A percentile compares a stretch with the other conserved stretches of the same genome.
These are phyloP conservation scores for Cephalopachus bancanus DNA, from an alignment of 2,797 vertebrate genomes.

Conservation along the genomic window DNA sequence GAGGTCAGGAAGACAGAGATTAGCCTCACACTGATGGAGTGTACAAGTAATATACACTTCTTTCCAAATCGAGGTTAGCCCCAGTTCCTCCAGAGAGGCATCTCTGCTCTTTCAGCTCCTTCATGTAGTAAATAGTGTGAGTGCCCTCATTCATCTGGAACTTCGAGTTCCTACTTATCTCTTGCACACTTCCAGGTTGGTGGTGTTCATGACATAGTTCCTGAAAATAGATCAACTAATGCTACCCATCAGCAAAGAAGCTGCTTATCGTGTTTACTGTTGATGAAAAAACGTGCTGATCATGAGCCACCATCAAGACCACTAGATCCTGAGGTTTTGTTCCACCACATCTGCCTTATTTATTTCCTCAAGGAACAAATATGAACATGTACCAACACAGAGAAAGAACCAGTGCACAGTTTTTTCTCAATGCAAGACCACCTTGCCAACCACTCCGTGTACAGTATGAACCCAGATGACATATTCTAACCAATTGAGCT, in stretches of 20 bases:
- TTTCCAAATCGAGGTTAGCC: neutral
- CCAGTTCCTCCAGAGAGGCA: neutral
- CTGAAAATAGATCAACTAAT: neutral
- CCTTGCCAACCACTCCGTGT: neutral
- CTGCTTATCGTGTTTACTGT: neutral
- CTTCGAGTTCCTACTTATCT: neutral
- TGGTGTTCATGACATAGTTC: neutral
- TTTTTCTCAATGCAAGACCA: neutral
- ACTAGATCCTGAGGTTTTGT: neutral
- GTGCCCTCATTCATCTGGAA: neutral
- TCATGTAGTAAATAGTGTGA: neutral
- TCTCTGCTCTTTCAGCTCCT: neutral
- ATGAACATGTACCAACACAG: neutral
- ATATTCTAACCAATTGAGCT: slow-evolving; percentile 1
- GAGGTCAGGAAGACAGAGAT: neutral
- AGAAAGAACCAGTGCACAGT: neutral
- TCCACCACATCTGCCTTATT: neutral
- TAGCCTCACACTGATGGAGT: neutral
- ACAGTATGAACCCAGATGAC: neutral
- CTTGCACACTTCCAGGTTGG: neutral
- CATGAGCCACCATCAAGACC: neutral
- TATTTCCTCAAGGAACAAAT: neutral
- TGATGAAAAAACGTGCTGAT: neutral
- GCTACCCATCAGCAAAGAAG: neutral
- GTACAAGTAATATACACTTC: neutral